A percentile compares a stretch with the other conserved stretches of the same genome.
These are phyloP conservation scores for Neoitamus cyanurus DNA, from an alignment of 2,888 invertebrate genomes.

Conservation along the genomic window DNA sequence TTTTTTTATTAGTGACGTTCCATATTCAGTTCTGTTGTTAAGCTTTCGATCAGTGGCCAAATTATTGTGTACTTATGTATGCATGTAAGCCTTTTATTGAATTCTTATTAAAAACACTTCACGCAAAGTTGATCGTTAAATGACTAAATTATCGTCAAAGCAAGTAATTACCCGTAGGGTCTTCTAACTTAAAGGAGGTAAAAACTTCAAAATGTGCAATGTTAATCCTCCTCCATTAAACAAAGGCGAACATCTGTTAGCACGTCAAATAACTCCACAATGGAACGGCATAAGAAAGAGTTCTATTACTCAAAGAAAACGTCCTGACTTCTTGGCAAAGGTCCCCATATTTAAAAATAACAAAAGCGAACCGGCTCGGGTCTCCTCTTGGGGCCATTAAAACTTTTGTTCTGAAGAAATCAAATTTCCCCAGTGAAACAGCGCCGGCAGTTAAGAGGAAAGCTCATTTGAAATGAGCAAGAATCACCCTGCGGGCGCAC, in stretches of 20 bases:
- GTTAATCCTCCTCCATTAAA: not conserved
- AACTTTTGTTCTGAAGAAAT: constrained; percentile 21
- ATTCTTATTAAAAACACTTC: too few relatives aligned
- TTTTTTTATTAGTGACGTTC: too few relatives aligned
- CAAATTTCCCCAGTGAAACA: not conserved
- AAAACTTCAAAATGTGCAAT: not conserved
- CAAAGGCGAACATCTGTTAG: not conserved
- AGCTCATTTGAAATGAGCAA: not conserved
- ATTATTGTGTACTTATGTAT: too few relatives aligned
- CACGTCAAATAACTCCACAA: not conserved
- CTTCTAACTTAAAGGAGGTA: not conserved
- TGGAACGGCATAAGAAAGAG: not conserved
- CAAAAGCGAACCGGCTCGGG: not conserved
- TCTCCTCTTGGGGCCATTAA: not conserved
- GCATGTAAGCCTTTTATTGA: too few relatives aligned
- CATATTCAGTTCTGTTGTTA: too few relatives aligned
- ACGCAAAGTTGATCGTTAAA: too few relatives aligned
- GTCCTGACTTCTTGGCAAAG: not conserved
- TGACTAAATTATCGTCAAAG: not conserved
- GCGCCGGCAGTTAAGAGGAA: not conserved
- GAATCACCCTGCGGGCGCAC: constrained; percentile 2
- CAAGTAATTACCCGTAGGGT: not conserved
- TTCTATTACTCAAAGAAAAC: not conserved
- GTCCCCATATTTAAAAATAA: not conserved
- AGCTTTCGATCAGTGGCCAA: too few relatives aligned